These are phyloP conservation scores for Spinus olivaceus DNA, from an alignment of 2,797 vertebrate species.

Conservation along the genomic window DNA sequence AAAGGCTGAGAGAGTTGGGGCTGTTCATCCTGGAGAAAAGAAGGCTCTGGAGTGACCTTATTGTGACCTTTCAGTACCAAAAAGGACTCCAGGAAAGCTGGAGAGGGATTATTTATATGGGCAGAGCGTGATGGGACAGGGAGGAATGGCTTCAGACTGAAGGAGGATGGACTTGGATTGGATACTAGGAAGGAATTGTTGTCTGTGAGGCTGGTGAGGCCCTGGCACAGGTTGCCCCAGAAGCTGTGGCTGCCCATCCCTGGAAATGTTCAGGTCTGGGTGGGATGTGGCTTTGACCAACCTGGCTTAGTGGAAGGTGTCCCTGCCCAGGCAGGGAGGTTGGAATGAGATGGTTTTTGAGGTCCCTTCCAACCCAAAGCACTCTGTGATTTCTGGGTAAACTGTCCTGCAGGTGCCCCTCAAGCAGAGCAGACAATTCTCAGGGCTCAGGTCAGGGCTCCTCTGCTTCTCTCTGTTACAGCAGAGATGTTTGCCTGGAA, in stretches of 20 bases:
- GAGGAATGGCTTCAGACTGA: background rate
- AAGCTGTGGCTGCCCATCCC: background rate
- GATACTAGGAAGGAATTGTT: background rate
- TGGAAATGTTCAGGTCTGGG: background rate
- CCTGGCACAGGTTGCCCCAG: background rate
- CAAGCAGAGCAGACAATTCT: background rate
- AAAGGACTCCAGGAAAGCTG: background rate
- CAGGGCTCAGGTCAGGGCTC: background rate
- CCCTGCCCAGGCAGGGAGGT: background rate
- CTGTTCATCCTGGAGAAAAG: background rate
- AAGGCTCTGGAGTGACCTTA: background rate
- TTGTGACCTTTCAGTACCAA: background rate
- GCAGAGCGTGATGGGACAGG: accelerated
- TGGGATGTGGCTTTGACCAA: background rate
- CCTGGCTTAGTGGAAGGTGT: background rate
- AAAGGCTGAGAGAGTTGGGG: background rate
- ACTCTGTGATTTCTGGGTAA: background rate
- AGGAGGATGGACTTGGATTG: background rate
- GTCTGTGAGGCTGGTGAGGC: background rate
- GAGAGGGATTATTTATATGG: background rate
- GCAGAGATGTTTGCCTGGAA: background rate
- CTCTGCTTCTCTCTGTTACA: background rate
- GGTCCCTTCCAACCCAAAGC: background rate
- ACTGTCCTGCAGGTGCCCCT: background rate
- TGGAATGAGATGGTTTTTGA: background rate